These are phyloP conservation scores for Hetaerina titia DNA, from an alignment of 2,888 invertebrate species.

Conservation along the genomic window DNA sequence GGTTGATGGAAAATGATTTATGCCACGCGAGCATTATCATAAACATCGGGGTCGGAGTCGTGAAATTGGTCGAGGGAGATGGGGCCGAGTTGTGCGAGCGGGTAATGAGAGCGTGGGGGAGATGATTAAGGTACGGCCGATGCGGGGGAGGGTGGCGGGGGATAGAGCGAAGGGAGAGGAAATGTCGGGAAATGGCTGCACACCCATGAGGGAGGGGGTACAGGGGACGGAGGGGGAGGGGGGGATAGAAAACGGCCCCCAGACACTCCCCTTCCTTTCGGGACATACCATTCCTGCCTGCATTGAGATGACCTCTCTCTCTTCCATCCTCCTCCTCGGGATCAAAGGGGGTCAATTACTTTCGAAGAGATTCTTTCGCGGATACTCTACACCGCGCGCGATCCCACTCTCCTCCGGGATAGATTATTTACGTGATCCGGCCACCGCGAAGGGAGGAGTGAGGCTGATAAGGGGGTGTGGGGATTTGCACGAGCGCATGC, in stretches of 20 bases:
- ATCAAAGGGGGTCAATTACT: constrained; percentile 48
- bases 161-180: background rate
- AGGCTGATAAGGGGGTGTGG: too few relatives aligned
- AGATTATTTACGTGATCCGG: background rate
- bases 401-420: background rate
- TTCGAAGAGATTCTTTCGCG: constrained; percentile 41
- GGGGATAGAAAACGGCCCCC: background rate
- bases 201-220: background rate
- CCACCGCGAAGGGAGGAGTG: background rate
- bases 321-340: background rate
- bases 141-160: background rate
- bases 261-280: too few relatives aligned
- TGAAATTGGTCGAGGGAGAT: background rate
- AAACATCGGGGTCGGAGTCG: constrained; percentile 1
- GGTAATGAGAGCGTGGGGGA: background rate
- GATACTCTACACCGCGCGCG: background rate
- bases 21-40: background rate
- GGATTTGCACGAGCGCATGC: background rate
- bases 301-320: too few relatives aligned
- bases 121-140: background rate
- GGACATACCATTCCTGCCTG: too few relatives aligned
- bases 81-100: background rate
- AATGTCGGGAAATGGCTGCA: background rate
- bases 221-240: background rate
- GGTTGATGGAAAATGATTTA: background rate